phyloP scores from a whole-genome alignment of 2,888 invertebrate species.

The Pogonocherus hispidulus region DNA sequence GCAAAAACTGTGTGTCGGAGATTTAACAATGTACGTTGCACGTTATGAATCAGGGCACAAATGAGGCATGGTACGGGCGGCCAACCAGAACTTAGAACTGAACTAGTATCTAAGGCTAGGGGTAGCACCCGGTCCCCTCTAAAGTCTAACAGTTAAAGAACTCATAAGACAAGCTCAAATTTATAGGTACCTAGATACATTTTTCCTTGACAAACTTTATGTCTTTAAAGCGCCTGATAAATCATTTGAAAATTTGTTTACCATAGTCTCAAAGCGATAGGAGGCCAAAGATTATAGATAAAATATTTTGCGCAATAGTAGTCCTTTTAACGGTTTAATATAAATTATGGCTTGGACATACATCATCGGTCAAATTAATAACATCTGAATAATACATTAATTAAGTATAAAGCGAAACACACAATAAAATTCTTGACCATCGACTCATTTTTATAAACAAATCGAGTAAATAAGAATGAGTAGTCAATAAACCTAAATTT shows the following conservation, averaged over 20 bases:
- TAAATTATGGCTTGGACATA: neutral
- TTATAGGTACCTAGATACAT: constrained; percentile 37
- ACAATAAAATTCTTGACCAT: too few relatives aligned
- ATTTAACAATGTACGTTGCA: constrained; percentile 54
- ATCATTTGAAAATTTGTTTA: neutral
- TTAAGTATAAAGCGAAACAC: neutral
- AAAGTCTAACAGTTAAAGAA: constrained; percentile 45
- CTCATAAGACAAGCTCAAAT: constrained; percentile 40
- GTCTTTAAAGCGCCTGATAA: neutral
- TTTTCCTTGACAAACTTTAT: neutral
- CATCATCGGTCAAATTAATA: neutral
- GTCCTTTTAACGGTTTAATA: neutral
- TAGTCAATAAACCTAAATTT: too few relatives aligned
- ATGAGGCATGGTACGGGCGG: constrained; percentile 58
- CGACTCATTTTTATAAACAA: too few relatives aligned
- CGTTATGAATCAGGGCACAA: constrained; percentile 59
- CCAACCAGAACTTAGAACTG: constrained; percentile 63
- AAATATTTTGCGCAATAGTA: neutral
- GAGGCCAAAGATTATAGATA: constrained; percentile 1
- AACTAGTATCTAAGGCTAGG: constrained; percentile 53
- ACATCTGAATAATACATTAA: neutral
- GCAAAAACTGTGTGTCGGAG: constrained; percentile 56
- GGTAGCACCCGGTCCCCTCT: constrained; percentile 54
- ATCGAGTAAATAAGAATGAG: too few relatives aligned
- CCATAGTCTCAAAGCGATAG: neutral